Evolutionary conservation across 2,888 invertebrate species (phyloP), one percentile per base, ranked within the genome.

Genomic region (Agrotis clavis): DNA sequence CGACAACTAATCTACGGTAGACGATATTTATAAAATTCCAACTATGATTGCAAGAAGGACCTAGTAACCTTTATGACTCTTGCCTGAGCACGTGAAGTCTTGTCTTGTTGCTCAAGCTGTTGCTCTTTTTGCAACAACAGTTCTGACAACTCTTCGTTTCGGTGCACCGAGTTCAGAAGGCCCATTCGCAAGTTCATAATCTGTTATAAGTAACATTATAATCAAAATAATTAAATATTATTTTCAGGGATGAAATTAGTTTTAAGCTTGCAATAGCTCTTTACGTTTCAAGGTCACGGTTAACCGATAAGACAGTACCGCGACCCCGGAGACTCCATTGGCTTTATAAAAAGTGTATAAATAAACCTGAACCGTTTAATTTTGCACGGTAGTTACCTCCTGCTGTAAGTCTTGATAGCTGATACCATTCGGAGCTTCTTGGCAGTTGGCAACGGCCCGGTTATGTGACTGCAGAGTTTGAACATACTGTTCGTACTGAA

Each of bases 1-100:
- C n/a, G n/a, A n/a, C n/a, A n/a, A n/a, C n/a, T n/a, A n/a, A n/a
- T n/a, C 71, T 57, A 67, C 16, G 1, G n/a, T 19, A 25, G 21
- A 14, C 6, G 51, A 56, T 21, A 18, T 63, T 56, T 47, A 25
- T 59, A 35, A 35, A 35, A 35, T 71, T 56, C 47, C 13, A 76
- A 77, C 82, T 74, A 81, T 71, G 77, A 85, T 75, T 69, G 51
- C 81, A 84, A 62, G 79, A 88, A 85, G 86, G 73, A 79, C 77
- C 71, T 86, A 90, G 88, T 91, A 85, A 97, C 97, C 94, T 97
- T 97, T 82, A 97, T 94, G 83, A 97, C 94, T 89, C 97, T 97
- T 91, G 97, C 97, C 95, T 97, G 97, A 86, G 97, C 97, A 84
- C 96, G 96, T 89, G 97, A 96, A 73, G 97, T 96, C 70, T 97